Evolutionary conservation across 2,888 invertebrate species (phyloP).

Genomic region (Lasioglossum vierecki): DNA sequence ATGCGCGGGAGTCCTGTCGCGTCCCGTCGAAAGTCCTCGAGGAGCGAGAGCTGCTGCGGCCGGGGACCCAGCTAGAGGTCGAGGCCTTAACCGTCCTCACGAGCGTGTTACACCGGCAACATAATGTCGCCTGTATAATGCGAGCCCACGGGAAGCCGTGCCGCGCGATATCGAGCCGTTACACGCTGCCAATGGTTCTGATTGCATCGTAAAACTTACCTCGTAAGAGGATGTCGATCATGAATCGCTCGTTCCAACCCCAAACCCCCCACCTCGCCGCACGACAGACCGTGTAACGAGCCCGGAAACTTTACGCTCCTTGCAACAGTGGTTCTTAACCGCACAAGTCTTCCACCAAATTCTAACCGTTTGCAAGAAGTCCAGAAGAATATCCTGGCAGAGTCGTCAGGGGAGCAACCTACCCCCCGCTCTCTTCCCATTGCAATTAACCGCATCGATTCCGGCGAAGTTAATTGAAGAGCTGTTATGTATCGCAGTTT

Average conservation of each 20-base stretch:
- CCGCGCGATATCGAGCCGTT: conserved; percentile 51
- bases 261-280: background rate
- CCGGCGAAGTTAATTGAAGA: too few relatives aligned
- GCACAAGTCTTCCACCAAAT: too few relatives aligned
- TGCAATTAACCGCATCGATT: too few relatives aligned
- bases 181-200: conserved; percentile 53
- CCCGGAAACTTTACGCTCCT: conserved; percentile 17
- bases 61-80: too few relatives aligned
- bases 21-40: conserved; percentile 3
- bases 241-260: conserved; percentile 46
- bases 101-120: conserved; percentile 50
- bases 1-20: background rate
- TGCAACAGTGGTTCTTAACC: background rate
- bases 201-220: conserved; percentile 64
- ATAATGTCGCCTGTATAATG: conserved; percentile 52
- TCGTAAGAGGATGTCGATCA: conserved; percentile 62
- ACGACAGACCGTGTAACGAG: conserved; percentile 33
- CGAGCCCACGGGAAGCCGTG: conserved; percentile 16
- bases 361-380: too few relatives aligned
- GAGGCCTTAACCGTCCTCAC: conserved; percentile 54
- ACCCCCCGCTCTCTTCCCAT: too few relatives aligned
- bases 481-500: too few relatives aligned
- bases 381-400: too few relatives aligned
- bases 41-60: background rate
- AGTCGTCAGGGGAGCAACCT: too few relatives aligned